These are phyloP conservation scores for Centropus unirufus DNA, from an alignment of 2,113 vertebrate genomes.

Conservation along the genomic window DNA sequence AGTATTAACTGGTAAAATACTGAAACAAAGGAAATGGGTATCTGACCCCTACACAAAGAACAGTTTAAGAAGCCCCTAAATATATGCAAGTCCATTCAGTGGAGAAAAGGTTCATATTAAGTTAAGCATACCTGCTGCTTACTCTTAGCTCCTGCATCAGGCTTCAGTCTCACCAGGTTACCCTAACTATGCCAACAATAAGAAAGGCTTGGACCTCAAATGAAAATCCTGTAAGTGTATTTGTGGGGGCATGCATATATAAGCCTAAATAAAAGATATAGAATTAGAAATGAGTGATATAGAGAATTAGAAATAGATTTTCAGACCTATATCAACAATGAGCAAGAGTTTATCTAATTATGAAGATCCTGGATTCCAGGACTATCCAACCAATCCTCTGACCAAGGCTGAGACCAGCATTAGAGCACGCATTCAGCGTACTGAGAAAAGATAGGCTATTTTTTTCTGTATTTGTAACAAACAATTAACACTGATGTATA, in stretches of 20 bases:
- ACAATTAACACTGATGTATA: not conserved
- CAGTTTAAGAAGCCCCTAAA: not conserved
- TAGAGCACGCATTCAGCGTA: not conserved
- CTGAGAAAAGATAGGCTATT: not conserved
- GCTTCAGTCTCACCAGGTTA: not conserved
- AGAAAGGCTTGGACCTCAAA: not conserved
- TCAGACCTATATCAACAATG: not conserved
- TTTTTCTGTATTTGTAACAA: not conserved
- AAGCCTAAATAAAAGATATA: not conserved
- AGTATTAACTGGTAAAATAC: not conserved
- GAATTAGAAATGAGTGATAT: too few relatives aligned
- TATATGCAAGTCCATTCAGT: not conserved
- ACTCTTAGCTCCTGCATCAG: not conserved
- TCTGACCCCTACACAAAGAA: not conserved
- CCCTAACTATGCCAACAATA: not conserved
- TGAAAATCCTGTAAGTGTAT: not conserved
- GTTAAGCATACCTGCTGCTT: not conserved
- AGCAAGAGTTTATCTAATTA: not conserved
- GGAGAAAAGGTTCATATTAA: not conserved
- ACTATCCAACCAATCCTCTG: not conserved
- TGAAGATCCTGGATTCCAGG: not conserved
- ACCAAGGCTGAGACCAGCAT: not conserved
- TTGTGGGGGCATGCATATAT: not conserved
- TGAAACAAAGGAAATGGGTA: not conserved
- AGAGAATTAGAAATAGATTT: not conserved